These are phyloP conservation scores for Lates calcarifer DNA, from an alignment of 2,113 vertebrate species.

Conservation along the genomic window DNA sequence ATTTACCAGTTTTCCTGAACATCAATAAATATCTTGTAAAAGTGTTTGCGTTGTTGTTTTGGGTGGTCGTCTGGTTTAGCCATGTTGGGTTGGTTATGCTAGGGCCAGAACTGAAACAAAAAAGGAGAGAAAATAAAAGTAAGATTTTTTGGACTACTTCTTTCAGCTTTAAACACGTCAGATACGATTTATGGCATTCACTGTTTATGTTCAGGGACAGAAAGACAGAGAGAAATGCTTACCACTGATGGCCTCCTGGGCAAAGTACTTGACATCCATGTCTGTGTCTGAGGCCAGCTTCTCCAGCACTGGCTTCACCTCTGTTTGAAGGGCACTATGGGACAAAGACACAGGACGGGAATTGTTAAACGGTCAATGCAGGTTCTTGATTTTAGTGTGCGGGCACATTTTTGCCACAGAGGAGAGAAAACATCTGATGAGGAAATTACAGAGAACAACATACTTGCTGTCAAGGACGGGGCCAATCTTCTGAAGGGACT, in stretches of 20 bases:
- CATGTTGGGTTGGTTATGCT: slow-evolving; percentile 80
- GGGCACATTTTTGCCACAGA: not conserved
- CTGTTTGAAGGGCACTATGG: slow-evolving; percentile 88
- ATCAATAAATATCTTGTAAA: slow-evolving; percentile 88
- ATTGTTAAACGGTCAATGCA: not conserved
- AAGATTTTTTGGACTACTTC: not conserved
- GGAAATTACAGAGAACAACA: slow-evolving; percentile 4
- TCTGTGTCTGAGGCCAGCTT: slow-evolving; percentile 91
- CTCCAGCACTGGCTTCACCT: slow-evolving; percentile 91
- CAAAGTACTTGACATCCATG: slow-evolving; percentile 94
- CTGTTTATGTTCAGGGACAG: not conserved
- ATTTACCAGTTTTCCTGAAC: slow-evolving; percentile 83
- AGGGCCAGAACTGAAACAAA: slow-evolving; percentile 84
- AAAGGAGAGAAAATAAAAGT: not conserved
- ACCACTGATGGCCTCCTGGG: slow-evolving; percentile 94
- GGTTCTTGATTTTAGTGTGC: not conserved
- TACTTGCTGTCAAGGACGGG: slow-evolving; percentile 89
- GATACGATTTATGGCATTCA: not conserved
- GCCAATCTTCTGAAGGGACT: slow-evolving; percentile 93
- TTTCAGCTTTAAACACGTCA: not conserved
- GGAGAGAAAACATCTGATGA: not conserved
- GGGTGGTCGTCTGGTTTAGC: slow-evolving; percentile 63
- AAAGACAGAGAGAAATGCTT: slow-evolving; percentile 39
- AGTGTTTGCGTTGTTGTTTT: slow-evolving; percentile 68
- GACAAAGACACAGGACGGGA: slow-evolving; percentile 14